Base-by-base conservation (phyloP, 2,888 invertebrate species). In the Cataglyphis rosenhaueri region DNA sequence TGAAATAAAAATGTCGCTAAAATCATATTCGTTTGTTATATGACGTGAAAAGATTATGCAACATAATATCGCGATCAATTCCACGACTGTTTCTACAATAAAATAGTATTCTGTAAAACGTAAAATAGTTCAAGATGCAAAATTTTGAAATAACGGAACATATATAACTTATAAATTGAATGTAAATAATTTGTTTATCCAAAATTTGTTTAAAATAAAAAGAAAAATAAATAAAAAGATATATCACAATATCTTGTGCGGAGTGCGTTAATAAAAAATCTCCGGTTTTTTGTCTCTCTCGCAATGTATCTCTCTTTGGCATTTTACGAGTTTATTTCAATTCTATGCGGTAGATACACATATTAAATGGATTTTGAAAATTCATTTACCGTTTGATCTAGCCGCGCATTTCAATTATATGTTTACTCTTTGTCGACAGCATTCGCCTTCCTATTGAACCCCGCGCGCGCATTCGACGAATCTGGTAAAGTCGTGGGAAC, bases 361-460 rank as follows among this genome's bases (percentile, higher is more conserved):
- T 52, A 85, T 61, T 87, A 90, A 91, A 88, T 74, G 82, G 87
- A 85, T 87, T 87, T 86, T 82, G 85, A 84, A 85, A 84, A 90
- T 91, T 90, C 84, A 81, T 89, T 90, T 87, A 89, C 82, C 87
- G 85, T 83, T 89, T 84, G 84, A 85, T 86, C 82, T 86, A 82
- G 68, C 76, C 74, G 74, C 81, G 83, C 84, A 85, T 88, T 89
- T 87, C 89, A 90, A 91, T 91, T 89, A 91, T 85, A 87, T 82
- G 84, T 83, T 78, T 84, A 87, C 87, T 86, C 86, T 90, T 87
- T 90, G 88, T 83, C 82, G 79, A 70, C 71, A 35, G 68, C 74
- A 78, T 70, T 84, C 75, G 41, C 52, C 59, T 65, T 76, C 5
- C 74, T 75, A 25, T 81, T 70, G 66, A 25, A 65, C 59, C 66